Base-by-base conservation (phyloP, 2,113 vertebrate species). In the Tor tambroides region DNA sequence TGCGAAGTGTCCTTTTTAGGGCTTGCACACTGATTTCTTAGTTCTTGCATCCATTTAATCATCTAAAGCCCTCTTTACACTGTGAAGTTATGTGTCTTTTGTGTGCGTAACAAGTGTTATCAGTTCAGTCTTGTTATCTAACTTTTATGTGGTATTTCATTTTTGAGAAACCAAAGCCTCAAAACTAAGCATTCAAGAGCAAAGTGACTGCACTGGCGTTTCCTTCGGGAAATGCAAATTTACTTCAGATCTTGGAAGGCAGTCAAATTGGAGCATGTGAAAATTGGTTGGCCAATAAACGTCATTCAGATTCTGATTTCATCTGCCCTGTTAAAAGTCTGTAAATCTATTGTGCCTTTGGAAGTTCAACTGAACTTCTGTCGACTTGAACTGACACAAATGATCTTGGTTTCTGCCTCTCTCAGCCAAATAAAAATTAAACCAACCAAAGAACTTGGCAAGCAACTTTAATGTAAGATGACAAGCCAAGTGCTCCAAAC, bases 311-410 rank as follows among this genome's bases (percentile, higher is more conserved):
- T 81, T 81, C 59, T 65, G 59, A 46, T 9, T 81, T 65, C 38
- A 81, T 81, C 59, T 28, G 5, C 15, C 35, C 80, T 46, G n/a
- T 65, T 30, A 67, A 67, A 81, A 65, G 59, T 81, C 59, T 81
- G 23, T 67, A 65, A 65, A 82, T 82, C 80, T 30, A 43, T 82
- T 76, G 41, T 76, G 74, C 74, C 74, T 76, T 75, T 76, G 56
- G n/a, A 82, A 82, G 80, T 82, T 82, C 35, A 28, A 28, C 59
- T 28, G 38, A 81, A 82, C 59, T 19, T 81, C 80, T 38, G 59
- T 67, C 10, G n/a, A 67, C 35, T 28, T 19, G 38, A 65, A 65
- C 38, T 82, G 80, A 67, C 80, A 82, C n/a, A 10, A 46, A 26
- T 67, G 59, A 82, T 80, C 79, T 80, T 59, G 30, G 32, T 67